Evolutionary conservation across 2,113 vertebrate genomes (phyloP), one percentile per base, ranked within the genome.

Genomic region (Sphaerodactylus townsendi): DNA sequence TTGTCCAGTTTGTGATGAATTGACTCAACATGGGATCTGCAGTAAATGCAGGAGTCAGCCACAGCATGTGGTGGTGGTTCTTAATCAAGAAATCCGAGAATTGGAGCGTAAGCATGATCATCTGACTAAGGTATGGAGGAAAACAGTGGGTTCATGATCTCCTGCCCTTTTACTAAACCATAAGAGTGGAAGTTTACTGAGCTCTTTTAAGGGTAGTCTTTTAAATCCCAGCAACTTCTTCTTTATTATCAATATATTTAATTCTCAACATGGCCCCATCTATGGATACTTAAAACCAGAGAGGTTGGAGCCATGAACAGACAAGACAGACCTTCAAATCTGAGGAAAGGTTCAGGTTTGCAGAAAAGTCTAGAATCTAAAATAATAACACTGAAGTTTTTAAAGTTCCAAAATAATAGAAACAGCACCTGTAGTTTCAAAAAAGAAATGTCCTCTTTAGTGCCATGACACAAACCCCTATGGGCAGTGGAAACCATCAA

Each of bases 1-100:
- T 93, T 99, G 99, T 92, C 98, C 99, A 0, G 98, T 98, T 85
- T 99, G 99, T 41, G 98, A 99, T 56, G 96, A 98, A 91, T 96
- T 99, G 66, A 99, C 98, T 79, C 98, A 99, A 93, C 96, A 98
- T 21, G 99, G 99, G 1, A 97, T 99, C 93, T 99, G 99, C 56
- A 95, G 87, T 21, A 96, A 94, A 72, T 99, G 99, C 92, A 96
- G 98, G 2, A 96, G 95, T 48, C 97, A 98, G 13, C 98, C 99
- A 0, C 99, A 99, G 92, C 94, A 96, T 1, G 98, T 99, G 1
- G 95, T 96, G 1, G 95, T 99, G 74, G 97, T 97, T 5, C 97
- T 99, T 79, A 95, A 97, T 86, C 98, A 99, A 93, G 97, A 99
- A 90, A 96, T 99, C 70, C 94, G 98, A 39, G 97, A 96, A 89